Base-by-base conservation (phyloP, 2,888 invertebrate species). In the Luffia ferchaultella region DNA sequence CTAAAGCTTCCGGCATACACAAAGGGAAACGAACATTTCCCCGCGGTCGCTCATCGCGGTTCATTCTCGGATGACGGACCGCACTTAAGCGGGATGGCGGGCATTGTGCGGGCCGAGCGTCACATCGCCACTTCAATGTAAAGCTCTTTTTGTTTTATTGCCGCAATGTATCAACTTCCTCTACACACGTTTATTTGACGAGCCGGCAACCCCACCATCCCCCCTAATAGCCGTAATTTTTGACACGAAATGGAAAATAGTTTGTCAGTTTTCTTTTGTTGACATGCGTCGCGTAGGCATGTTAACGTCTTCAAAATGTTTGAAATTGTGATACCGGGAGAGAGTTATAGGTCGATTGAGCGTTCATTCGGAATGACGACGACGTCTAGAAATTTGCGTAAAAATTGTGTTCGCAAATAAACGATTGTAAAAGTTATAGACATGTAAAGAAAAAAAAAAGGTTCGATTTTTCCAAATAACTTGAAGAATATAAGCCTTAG, bases 91-190 rank as follows among this genome's bases (percentile, higher is more conserved):
- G 68, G 66, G 52, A 51, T 3, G 66, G 63, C 60, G 55, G 61
- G 71, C 60, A 76, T 78, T 78, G 76, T 78, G 64, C 67, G 60
- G 60, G 61, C 63, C 62, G 62, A 59, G 61, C 57, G 57, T 54
- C 55, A 57, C 63, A 60, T 58, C 62, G 59, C 63, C 59, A 57
- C 66, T 66, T 70, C 68, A 69, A 73, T 73, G 72, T 69, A 71
- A 71, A 71, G 63, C 66, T 65, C 70, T 70, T 73, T 64, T 73
- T 76, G 73, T 73, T 74, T 75, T 73, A 76, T 76, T 67, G 65
- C 67, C 55, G 59, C 66, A 62, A 72, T 75, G 70, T 72, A 68
- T 76, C 72, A 74, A 72, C 72, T 68, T 73, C 68, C 62, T 64
- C 56, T 63, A 62, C 71, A 72, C 70, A 67, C 70, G 65, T 73